A percentile compares a stretch with the other conserved stretches of the same genome.
Evolutionary conservation across 2,888 invertebrate genomes (phyloP).

Genomic region (Malacosoma neustria): DNA sequence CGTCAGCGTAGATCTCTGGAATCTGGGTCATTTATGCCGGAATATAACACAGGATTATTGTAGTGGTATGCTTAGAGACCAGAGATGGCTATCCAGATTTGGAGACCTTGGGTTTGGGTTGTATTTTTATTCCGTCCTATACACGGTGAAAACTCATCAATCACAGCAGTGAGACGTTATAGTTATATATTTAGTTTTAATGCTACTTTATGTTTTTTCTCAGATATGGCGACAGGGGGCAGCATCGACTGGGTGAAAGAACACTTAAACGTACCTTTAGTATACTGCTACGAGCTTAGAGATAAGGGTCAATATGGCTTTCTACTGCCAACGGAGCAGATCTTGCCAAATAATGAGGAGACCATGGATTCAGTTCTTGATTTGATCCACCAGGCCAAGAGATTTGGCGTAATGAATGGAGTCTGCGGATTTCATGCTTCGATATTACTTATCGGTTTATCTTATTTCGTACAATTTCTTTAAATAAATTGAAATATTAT

Average conservation of each 20-base stretch:
- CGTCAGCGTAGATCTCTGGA: too few species aligned
- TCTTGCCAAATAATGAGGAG: constrained; percentile 77
- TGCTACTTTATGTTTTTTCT: constrained; percentile 5
- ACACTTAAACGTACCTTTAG: constrained; percentile 73
- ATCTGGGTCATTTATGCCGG: too few species aligned
- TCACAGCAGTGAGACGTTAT: too few species aligned
- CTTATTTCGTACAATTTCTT: constrained; percentile 5
- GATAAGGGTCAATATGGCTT: constrained; percentile 81
- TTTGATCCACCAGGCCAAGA: constrained; percentile 43
- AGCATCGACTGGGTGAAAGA: constrained; percentile 87
- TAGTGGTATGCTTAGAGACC: too few species aligned
- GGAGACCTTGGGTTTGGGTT: too few species aligned
- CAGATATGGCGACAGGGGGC: constrained; percentile 52
- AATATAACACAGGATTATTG: too few species aligned
- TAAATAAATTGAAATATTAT: constrained; percentile 1
- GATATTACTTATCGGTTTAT: constrained; percentile 5
- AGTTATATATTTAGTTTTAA: neutral
- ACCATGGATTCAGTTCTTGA: constrained; percentile 64
- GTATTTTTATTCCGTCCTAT: too few species aligned
- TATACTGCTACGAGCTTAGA: constrained; percentile 81
- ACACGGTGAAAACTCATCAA: too few species aligned
- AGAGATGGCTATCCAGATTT: too few species aligned
- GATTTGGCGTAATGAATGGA: constrained; percentile 42
- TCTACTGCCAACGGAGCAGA: constrained; percentile 79
- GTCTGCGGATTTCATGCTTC: constrained; percentile 10